Conservation (phyloP, 2,888 invertebrate species). For the Seladonia tumulorum region DNA sequence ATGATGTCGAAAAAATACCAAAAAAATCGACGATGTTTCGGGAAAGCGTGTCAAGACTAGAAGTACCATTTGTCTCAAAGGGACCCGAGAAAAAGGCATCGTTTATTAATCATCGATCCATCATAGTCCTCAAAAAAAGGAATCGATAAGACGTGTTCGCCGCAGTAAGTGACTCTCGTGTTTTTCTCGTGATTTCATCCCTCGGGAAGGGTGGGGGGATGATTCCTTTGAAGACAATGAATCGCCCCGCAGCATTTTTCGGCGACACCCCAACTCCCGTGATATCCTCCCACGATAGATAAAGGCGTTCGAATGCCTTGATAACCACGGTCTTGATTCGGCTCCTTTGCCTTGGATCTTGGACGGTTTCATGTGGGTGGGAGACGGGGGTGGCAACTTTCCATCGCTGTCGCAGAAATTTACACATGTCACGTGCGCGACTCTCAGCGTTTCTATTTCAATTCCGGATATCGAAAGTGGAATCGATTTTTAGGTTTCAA, state of each 20-base stretch:
- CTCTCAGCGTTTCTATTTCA: constrained; percentile 51
- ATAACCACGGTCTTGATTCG: constrained; percentile 54
- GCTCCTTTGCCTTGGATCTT: constrained; percentile 45
- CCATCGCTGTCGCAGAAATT: constrained; percentile 42
- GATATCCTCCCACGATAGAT: constrained; percentile 49
- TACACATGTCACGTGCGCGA: constrained; percentile 42
- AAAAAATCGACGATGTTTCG: background rate
- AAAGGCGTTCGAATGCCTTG: constrained; percentile 61
- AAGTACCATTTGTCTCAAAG: background rate
- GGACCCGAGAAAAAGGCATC: constrained; percentile 22
- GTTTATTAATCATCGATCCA: constrained; percentile 50
- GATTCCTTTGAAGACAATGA: constrained; percentile 53
- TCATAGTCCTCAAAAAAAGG: constrained; percentile 26
- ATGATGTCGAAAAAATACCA: background rate
- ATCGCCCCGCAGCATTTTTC: constrained; percentile 48
- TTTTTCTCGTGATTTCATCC: constrained; percentile 62
- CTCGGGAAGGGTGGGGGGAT: constrained; percentile 40
- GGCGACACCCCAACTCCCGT: constrained; percentile 17
- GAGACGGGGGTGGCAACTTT: constrained; percentile 18
- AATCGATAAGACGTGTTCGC: constrained; percentile 52
- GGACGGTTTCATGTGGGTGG: constrained; percentile 42
- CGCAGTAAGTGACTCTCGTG: constrained; percentile 68
- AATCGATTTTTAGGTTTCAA: constrained; percentile 22
- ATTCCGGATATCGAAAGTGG: constrained; percentile 41
- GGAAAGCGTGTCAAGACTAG: background rate